Evolutionary conservation across 1,140 invertebrate genomes (phyloP), one percentile per base, ranked within the genome.

Genomic region (Neodiprion pinetum): DNA sequence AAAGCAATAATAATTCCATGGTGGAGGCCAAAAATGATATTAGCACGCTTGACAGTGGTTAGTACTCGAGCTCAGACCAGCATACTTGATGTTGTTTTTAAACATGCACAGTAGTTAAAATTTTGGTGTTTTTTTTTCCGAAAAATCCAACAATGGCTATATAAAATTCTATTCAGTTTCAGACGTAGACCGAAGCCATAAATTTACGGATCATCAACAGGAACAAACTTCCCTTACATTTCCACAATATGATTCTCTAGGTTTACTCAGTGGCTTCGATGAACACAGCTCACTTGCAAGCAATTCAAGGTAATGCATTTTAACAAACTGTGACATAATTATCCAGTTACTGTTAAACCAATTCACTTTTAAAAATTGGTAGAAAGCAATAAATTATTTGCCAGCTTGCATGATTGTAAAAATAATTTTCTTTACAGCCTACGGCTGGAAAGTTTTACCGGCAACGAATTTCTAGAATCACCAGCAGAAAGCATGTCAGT

Each of bases 11-110:
- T 9, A 61, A 9, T 61, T 61, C 53, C 53, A 61, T 14, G 53
- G 53, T 61, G 53, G 53, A 12, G 53, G 53, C n/a, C 5, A 61
- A 61, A 61, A 61, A 61, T 61, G 53, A 61, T 61, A 61, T 61
- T 61, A 8, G 53, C 53, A 61, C 53, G 53, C 53, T 61, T 61
- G 53, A 61, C 53, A 61, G 53, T 12, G 53, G 53, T 61, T 61
- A 61, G 53, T 61, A 61, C 53, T 61, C 53, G 11, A 61, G 11
- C n/a, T 17, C n/a, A 61, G 11, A 61, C 53, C 28, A 40, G 28
- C 28, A 40, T 40, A 40, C 28, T 40, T 40, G 28, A 40, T 40
- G 28, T 40, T 40, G 28, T 40, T 5, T 40, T 40, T 40, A 40
- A 40, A 40, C 4, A 40, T 40, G 53, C 53, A 61, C 53, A 5